phyloP scores from a whole-genome alignment of 2,797 vertebrate species.

The Parauchenoglanis ngamensis region DNA sequence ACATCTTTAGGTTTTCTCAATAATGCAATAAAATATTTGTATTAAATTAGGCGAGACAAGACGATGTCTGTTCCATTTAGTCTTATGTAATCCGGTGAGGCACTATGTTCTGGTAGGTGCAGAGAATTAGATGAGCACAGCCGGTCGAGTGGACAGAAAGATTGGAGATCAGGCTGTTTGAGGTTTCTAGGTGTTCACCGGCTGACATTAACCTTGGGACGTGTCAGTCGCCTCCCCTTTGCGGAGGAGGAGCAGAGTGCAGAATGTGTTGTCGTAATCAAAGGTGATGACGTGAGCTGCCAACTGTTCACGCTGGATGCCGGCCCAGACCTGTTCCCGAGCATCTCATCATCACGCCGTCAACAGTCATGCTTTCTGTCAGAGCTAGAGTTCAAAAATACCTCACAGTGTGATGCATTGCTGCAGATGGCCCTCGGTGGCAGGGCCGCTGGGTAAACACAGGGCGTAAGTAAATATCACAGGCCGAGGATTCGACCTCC shows the following conservation, averaged over 20 bases:
- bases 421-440: conserved; percentile 28
- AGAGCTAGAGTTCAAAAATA: conserved; percentile 47
- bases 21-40: not conserved
- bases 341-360: conserved; percentile 62
- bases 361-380: conserved; percentile 61
- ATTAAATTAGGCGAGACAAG: conserved; percentile 30
- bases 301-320: conserved; percentile 75
- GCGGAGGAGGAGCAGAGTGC: conserved; percentile 52
- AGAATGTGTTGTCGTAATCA: conserved; percentile 63
- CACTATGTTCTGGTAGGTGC: not conserved
- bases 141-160: not conserved
- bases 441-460: conserved; percentile 18
- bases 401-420: conserved; percentile 18
- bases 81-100: not conserved
- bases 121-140: not conserved
- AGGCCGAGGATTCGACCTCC: conserved; percentile 20
- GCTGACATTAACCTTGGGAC: conserved; percentile 41
- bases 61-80: not conserved
- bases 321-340: conserved; percentile 68
- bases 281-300: conserved; percentile 70
- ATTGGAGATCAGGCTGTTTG: not conserved
- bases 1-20: not conserved
- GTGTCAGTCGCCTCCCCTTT: conserved; percentile 8
- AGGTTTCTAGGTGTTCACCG: not conserved
- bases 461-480: conserved; percentile 27